These are phyloP conservation scores for Melanotaenia boesemani DNA, from an alignment of 2,797 vertebrate species.

Conservation along the genomic window DNA sequence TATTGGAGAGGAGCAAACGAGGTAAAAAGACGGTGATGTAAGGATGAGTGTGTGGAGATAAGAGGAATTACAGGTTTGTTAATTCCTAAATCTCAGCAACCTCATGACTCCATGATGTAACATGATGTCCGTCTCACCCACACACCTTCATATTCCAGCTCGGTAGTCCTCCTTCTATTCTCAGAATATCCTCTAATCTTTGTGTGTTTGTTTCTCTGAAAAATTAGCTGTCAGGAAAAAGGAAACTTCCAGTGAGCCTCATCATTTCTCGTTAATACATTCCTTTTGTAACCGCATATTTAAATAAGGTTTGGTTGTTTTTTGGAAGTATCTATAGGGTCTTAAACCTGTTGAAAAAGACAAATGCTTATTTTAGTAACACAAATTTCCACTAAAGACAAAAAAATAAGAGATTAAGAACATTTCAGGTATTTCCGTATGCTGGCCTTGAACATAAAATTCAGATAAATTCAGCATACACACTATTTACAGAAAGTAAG, in stretches of 20 bases:
- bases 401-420: too few species aligned
- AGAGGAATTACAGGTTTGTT: constrained; percentile 56
- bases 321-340: too few species aligned
- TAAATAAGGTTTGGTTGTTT: too few species aligned
- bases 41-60: constrained; percentile 23
- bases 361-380: too few species aligned
- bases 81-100: constrained; percentile 46
- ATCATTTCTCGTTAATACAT: neutral
- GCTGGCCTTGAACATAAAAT: too few species aligned
- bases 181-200: constrained; percentile 13
- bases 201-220: constrained; percentile 4
- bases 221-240: constrained; percentile 52
- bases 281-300: too few species aligned
- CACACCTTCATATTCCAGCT: constrained; percentile 27
- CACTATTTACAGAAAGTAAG: too few species aligned
- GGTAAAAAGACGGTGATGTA: constrained; percentile 20
- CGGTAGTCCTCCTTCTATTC: constrained; percentile 33
- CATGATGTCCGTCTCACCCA: constrained; percentile 6
- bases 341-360: too few species aligned
- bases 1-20: constrained; percentile 4
- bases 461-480: too few species aligned
- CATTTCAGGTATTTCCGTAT: too few species aligned
- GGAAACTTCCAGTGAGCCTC: constrained; percentile 29
- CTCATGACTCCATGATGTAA: constrained; percentile 43
- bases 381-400: too few species aligned